A percentile compares a stretch with the other conserved stretches of the same genome.
phyloP scores from a whole-genome alignment of 2,113 vertebrate species.

The Thamnophis sirtalis region DNA sequence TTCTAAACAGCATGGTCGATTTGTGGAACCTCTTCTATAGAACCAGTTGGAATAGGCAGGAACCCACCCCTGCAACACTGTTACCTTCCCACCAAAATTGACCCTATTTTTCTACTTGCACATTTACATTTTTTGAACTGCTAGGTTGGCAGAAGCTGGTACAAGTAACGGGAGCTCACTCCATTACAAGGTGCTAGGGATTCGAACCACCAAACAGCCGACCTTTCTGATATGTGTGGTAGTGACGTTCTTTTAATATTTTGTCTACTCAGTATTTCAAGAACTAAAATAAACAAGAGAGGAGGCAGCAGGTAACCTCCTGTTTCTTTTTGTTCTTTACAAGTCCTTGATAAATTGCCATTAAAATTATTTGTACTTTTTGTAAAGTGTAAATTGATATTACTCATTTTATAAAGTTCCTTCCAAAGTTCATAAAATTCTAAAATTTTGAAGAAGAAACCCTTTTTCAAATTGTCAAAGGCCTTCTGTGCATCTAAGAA shows the following conservation, averaged over 20 bases:
- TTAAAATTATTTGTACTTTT: neutral
- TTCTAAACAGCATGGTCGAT: too few relatives aligned
- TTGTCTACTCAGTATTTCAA: neutral
- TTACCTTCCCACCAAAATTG: too few relatives aligned
- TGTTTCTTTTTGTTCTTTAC: neutral
- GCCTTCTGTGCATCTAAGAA: neutral
- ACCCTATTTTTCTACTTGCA: too few relatives aligned
- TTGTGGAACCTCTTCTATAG: too few relatives aligned
- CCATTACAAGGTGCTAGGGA: too few relatives aligned
- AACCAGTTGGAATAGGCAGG: too few relatives aligned
- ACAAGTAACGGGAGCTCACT: too few relatives aligned
- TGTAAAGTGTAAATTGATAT: neutral
- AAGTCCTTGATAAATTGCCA: neutral
- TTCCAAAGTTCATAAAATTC: neutral
- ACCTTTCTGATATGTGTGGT: neutral
- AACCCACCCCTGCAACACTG: too few relatives aligned
- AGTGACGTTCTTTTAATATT: neutral
- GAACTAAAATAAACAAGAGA: neutral
- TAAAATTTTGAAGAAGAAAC: neutral
- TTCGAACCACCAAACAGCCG: too few relatives aligned
- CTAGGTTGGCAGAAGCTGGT: too few relatives aligned
- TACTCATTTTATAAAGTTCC: neutral
- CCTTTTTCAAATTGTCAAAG: neutral
- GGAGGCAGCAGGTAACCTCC: neutral
- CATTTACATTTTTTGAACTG: too few relatives aligned